A percentile compares a stretch with the other conserved stretches of the same genome.
Conservation (phyloP, 2,113 vertebrate species). For the Irena cyanogastra region DNA sequence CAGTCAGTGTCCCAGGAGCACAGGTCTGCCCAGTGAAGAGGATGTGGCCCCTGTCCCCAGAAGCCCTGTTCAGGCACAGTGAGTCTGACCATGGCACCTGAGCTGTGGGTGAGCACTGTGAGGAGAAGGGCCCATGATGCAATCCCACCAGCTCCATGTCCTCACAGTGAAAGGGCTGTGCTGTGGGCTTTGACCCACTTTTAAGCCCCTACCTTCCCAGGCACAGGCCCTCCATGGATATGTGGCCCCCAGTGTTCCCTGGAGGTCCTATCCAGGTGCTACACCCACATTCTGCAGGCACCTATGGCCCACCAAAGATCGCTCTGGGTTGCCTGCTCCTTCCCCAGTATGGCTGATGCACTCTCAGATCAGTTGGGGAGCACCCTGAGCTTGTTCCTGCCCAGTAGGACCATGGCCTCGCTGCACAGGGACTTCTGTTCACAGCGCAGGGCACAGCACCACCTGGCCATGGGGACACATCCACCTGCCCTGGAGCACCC, state of each 20-base stretch:
- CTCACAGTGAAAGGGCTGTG: background rate
- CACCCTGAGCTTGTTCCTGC: background rate
- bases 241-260: rapidly evolving
- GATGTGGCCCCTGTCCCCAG: rapidly evolving
- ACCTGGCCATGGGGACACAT: background rate
- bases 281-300: too few relatives aligned
- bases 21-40: background rate
- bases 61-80: rapidly evolving
- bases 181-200: rapidly evolving
- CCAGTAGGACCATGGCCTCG: background rate
- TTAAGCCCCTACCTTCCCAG: background rate
- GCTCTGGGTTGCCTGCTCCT: background rate
- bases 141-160: too few relatives aligned
- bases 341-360: background rate
- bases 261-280: background rate
- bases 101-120: background rate
- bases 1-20: background rate
- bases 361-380: background rate
- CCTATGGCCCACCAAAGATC: background rate
- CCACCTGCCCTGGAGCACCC: background rate
- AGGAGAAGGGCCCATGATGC: background rate
- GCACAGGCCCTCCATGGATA: background rate
- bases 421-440: background rate
- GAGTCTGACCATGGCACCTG: background rate
- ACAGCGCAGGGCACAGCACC: background rate